Evolutionary conservation across 2,113 vertebrate species (phyloP).

Genomic region (Pluvialis apricaria): DNA sequence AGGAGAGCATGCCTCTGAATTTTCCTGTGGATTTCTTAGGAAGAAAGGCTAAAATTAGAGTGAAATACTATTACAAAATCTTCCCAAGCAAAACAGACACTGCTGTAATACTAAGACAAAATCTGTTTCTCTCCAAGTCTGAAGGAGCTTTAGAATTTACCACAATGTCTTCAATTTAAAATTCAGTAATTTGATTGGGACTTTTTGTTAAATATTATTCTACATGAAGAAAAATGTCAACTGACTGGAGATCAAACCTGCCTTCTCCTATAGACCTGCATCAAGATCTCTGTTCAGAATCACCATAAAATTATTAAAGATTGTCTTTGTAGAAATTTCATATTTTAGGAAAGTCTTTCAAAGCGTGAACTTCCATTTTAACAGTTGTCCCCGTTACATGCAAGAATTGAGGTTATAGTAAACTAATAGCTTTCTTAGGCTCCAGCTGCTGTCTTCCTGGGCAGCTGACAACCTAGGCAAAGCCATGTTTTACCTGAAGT

Average conservation of each 20-base stretch:
- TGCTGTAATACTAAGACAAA: neutral
- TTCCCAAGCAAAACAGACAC: neutral
- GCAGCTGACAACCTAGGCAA: neutral
- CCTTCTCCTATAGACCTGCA: neutral
- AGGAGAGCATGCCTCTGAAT: neutral
- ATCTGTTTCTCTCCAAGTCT: neutral
- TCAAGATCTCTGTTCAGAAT: neutral
- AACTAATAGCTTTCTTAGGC: neutral
- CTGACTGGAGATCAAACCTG: neutral
- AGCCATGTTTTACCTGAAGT: neutral
- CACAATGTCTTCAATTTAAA: neutral
- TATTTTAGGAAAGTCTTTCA: neutral
- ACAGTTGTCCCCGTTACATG: neutral
- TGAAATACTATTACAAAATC: neutral
- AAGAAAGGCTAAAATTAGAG: neutral
- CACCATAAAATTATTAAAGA: neutral
- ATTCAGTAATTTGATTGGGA: neutral
- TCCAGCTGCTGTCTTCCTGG: neutral
- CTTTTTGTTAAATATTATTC: neutral
- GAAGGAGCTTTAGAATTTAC: neutral
- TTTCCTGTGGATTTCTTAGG: neutral
- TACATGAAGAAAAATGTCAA: neutral
- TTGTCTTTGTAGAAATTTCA: neutral
- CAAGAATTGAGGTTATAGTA: neutral
- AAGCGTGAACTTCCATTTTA: neutral